Evolutionary conservation across 1,140 invertebrate genomes (phyloP), one percentile per base, ranked within the genome.

Genomic region (Drosophila truncata): DNA sequence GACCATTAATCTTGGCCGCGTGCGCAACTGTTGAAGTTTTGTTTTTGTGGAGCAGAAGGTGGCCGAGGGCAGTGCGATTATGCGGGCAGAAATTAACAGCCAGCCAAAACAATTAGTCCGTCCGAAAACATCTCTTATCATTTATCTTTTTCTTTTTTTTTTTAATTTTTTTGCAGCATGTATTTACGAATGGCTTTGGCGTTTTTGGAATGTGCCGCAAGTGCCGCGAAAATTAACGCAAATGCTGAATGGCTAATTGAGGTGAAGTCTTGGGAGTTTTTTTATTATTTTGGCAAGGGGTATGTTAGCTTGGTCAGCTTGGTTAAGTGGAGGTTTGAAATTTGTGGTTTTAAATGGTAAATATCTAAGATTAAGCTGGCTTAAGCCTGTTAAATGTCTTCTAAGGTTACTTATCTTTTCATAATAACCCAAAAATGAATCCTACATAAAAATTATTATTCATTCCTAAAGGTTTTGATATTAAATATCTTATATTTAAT

Each of bases 161-260:
- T 78, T 54, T 59, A 71, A 54, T 78, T 64, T 62, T 39, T 63
- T 71, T 54, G 27, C 41, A 52, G 20, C 71, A 46, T 71, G 47
- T 55, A 47, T 62, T 72, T 78, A 72, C 67, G 67, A 49, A 59
- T 63, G 57, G 64, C 75, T 78, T 70, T 31, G 20, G 52, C 18
- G 16, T 33, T 59, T 58, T 59, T 69, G 46, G 85, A 90, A 88
- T 88, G 84, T 88, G 84, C 84, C 84, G 84, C 84, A 88, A 88
- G 84, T 88, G 84, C 84, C 84, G 84, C 84, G 80, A 88, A 88
- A 87, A 86, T 86, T 86, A 86, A 86, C 80, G 83, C 83, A 88
- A 87, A 77, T 82, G 74, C 78, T 63, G 55, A 72, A 65, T 77
- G 63, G 76, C 80, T 86, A 86, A 86, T 86, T 86, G 83, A 83